These are phyloP conservation scores for Anaspis maculata DNA, from an alignment of 2,888 invertebrate genomes.

Conservation along the genomic window DNA sequence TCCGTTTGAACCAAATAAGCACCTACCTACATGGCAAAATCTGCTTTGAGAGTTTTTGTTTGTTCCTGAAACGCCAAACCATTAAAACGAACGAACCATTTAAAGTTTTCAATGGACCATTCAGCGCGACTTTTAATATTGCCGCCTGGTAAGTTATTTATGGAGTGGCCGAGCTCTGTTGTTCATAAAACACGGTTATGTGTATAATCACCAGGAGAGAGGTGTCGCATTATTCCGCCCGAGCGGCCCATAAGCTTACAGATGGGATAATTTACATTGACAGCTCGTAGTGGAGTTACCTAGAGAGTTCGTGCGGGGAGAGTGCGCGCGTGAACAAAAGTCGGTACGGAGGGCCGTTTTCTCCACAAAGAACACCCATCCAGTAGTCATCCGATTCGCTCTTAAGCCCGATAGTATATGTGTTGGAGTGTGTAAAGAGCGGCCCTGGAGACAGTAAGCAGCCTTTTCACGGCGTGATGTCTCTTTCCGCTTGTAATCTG, in stretches of 20 bases:
- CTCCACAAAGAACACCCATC: constrained; percentile 8
- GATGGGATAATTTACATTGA: constrained; percentile 18
- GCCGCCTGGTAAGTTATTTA: too few species aligned
- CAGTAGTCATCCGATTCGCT: constrained; percentile 6
- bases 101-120: too few species aligned
- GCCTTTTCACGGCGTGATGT: constrained; percentile 29
- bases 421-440: constrained; percentile 23
- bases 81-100: too few species aligned
- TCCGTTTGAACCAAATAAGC: too few species aligned
- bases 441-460: constrained; percentile 23
- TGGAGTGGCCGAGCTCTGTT: too few species aligned
- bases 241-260: constrained; percentile 11
- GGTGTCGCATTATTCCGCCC: constrained; percentile 16
- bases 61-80: too few species aligned
- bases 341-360: background rate
- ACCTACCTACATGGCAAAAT: too few species aligned
- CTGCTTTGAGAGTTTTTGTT: too few species aligned
- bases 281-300: constrained; percentile 8
- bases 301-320: background rate
- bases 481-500: constrained; percentile 37
- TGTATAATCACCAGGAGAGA: constrained; percentile 15
- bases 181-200: constrained; percentile 7
- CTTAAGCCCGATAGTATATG: constrained; percentile 16
- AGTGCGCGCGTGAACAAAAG: background rate
- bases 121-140: too few species aligned